A percentile compares a stretch with the other conserved stretches of the same genome.
phyloP scores from a whole-genome alignment of 2,888 invertebrate species.

The Oscheius sp. region DNA sequence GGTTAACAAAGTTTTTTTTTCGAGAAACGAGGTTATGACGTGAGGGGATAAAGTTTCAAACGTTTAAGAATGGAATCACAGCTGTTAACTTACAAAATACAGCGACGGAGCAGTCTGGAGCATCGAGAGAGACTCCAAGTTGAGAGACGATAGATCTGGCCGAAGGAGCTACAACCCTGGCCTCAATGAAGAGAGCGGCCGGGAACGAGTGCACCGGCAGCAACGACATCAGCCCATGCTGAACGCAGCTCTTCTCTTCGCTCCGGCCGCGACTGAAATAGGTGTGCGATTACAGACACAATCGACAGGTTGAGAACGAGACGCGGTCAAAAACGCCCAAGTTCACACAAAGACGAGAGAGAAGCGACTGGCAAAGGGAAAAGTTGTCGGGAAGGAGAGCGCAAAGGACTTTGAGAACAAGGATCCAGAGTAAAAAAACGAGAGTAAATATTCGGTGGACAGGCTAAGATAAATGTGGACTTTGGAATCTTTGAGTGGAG shows the following conservation, averaged over 20 bases:
- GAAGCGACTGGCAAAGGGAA: neutral
- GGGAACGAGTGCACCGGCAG: slow-evolving; percentile 47
- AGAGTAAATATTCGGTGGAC: slow-evolving; percentile 6
- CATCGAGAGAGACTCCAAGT: slow-evolving; percentile 57
- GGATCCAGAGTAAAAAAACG: slow-evolving; percentile 5
- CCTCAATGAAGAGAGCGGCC: slow-evolving; percentile 49
- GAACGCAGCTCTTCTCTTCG: slow-evolving; percentile 16
- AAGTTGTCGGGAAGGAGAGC: neutral
- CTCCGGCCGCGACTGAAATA: slow-evolving; percentile 12
- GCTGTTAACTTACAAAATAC: slow-evolving; percentile 59
- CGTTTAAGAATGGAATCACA: neutral
- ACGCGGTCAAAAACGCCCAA: slow-evolving; percentile 14
- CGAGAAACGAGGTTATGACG: neutral
- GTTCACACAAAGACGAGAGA: neutral
- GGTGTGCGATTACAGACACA: slow-evolving; percentile 15
- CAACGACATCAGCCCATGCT: slow-evolving; percentile 44
- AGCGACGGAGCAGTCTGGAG: slow-evolving; percentile 57
- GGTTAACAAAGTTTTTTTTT: neutral
- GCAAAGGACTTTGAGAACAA: neutral
- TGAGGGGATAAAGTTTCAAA: slow-evolving; percentile 8
- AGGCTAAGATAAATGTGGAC: neutral
- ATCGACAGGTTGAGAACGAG: neutral
- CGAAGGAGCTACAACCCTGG: slow-evolving; percentile 44
- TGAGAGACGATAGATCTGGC: slow-evolving; percentile 49
- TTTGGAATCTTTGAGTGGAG: no score